A percentile compares a stretch with the other conserved stretches of the same genome.
Conservation (phyloP, 2,113 vertebrate genomes). For the Stigmatopora nigra region DNA sequence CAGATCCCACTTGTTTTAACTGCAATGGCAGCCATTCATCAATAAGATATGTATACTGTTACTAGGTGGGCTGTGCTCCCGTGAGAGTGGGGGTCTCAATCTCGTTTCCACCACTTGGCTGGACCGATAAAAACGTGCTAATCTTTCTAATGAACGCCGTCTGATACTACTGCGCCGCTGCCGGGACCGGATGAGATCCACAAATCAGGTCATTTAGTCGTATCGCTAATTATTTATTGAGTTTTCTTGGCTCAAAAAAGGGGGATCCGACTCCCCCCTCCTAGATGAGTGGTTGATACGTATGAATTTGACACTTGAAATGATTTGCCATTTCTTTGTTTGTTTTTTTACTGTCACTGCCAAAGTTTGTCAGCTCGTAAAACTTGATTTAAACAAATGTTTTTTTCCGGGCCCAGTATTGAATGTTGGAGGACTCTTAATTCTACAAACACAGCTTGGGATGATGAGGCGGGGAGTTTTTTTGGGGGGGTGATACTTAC, state of each 20-base stretch:
- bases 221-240: conserved; percentile 60
- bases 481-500: not conserved
- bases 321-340: conserved; percentile 19
- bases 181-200: conserved; percentile 48
- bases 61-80: conserved; percentile 20
- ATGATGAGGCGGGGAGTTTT: too few relatives aligned
- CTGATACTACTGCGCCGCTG: conserved; percentile 25
- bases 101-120: conserved; percentile 23
- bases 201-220: conserved; percentile 47
- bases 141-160: conserved; percentile 56
- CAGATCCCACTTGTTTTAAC: conserved; percentile 33
- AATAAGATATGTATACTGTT: conserved; percentile 23
- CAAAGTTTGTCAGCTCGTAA: conserved; percentile 12
- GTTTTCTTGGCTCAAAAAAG: conserved; percentile 27
- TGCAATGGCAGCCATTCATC: conserved; percentile 16
- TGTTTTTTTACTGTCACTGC: conserved; percentile 18
- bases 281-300: conserved; percentile 38
- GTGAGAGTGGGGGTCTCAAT: conserved; percentile 15
- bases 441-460: not conserved
- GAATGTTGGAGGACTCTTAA: not conserved
- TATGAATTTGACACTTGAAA: conserved; percentile 15
- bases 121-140: conserved; percentile 47
- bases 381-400: conserved; percentile 9
- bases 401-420: not conserved
- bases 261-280: conserved; percentile 13